Percentiles rank a stretch among this genome's conserved stretches.
Evolutionary conservation across 2,797 vertebrate genomes (phyloP).

Genomic region (Megaceryle alcyon): DNA sequence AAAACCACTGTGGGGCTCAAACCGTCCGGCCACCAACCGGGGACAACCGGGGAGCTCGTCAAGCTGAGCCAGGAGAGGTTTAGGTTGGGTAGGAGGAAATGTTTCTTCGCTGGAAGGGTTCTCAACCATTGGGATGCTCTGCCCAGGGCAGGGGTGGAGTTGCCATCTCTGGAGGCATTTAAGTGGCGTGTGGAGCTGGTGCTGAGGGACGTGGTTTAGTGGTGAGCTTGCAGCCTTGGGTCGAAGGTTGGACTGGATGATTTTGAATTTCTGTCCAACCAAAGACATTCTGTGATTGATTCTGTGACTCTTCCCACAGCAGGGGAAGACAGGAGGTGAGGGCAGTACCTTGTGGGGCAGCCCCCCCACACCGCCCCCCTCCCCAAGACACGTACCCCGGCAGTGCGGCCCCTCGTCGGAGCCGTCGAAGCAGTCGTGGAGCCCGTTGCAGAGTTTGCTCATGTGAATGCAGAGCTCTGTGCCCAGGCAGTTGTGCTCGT

Average conservation of each 20-base stretch:
- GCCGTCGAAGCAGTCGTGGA: conserved; percentile 88
- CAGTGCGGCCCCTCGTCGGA: conserved; percentile 94
- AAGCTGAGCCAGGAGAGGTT: too few species aligned
- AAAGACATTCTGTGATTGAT: too few species aligned
- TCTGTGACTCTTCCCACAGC: accelerated
- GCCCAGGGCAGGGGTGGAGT: too few species aligned
- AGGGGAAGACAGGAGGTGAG: neutral
- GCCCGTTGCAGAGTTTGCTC: conserved; percentile 90
- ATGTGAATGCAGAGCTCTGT: conserved; percentile 90
- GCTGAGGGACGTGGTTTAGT: too few species aligned
- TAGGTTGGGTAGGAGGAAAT: too few species aligned
- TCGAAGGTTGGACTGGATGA: too few species aligned
- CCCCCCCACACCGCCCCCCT: neutral
- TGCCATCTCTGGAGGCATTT: too few species aligned
- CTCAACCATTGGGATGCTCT: too few species aligned
- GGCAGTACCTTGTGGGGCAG: accelerated
- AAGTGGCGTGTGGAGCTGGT: too few species aligned
- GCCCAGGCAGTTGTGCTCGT: conserved; percentile 91
- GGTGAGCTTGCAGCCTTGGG: too few species aligned
- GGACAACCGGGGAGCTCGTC: neutral
- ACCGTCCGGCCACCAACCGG: accelerated
- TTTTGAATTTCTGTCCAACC: too few species aligned
- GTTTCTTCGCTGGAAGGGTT: too few species aligned
- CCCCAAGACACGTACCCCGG: conserved; percentile 80
- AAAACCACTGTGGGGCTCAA: neutral